These are phyloP conservation scores for Trialeurodes vaporariorum DNA, from an alignment of 1,140 invertebrate species.

Conservation along the genomic window DNA sequence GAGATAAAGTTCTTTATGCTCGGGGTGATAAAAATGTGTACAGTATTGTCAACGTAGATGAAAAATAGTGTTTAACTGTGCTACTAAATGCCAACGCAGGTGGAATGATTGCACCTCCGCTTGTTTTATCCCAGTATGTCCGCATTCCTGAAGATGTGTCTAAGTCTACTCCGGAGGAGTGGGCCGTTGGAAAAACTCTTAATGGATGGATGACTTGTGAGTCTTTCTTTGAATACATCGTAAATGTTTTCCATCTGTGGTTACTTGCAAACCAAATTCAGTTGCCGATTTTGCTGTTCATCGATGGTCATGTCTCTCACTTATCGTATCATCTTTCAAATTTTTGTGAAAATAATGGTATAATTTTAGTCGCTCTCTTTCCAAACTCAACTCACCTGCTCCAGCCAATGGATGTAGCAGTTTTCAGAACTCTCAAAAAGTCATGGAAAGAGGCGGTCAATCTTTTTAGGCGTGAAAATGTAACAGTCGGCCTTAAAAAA, in stretches of 20 bases:
- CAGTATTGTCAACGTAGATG: too few relatives aligned
- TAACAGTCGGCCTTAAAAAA: slow-evolving; percentile 2
- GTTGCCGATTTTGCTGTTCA: slow-evolving; percentile 33
- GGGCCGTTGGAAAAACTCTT: slow-evolving; percentile 31
- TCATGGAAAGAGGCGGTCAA: slow-evolving; percentile 28
- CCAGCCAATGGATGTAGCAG: slow-evolving; percentile 33
- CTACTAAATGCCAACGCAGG: slow-evolving; percentile 31
- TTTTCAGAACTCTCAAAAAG: slow-evolving; percentile 32
- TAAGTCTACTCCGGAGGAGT: slow-evolving; percentile 25
- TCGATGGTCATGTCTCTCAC: slow-evolving; percentile 28
- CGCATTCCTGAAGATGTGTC: slow-evolving; percentile 27
- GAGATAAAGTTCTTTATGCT: slow-evolving; percentile 26
- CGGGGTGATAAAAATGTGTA: background rate
- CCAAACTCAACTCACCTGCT: slow-evolving; percentile 36
- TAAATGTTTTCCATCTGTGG: slow-evolving; percentile 33
- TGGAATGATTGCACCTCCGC: slow-evolving; percentile 29
- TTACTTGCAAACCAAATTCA: slow-evolving; percentile 28
- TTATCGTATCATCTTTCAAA: slow-evolving; percentile 25
- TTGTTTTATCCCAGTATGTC: slow-evolving; percentile 30
- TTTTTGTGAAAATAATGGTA: slow-evolving; percentile 21
- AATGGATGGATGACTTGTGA: slow-evolving; percentile 34
- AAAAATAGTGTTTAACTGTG: slow-evolving; percentile 33
- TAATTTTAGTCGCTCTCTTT: slow-evolving; percentile 30
- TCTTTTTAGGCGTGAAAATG: slow-evolving; percentile 18
- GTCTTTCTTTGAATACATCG: slow-evolving; percentile 34